A percentile compares a stretch with the other conserved stretches of the same genome.
These are phyloP conservation scores for Blennius ocellaris DNA, from an alignment of 2,113 vertebrate genomes.

Conservation along the genomic window DNA sequence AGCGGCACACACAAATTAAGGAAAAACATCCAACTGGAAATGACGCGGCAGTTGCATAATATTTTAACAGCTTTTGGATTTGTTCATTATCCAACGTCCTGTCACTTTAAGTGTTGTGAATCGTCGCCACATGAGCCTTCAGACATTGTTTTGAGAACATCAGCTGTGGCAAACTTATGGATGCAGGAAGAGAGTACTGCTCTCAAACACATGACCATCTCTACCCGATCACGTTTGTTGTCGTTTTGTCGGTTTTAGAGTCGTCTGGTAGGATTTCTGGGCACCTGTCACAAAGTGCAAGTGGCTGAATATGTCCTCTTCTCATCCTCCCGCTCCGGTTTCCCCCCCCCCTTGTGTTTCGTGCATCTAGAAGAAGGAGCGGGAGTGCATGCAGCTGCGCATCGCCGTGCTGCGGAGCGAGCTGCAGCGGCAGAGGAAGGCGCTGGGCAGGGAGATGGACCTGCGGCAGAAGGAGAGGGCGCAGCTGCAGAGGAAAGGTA, in stretches of 20 bases:
- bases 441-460: constrained; percentile 88
- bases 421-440: constrained; percentile 93
- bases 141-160: too few species aligned
- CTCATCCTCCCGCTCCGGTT: constrained; percentile 20
- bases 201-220: too few species aligned
- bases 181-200: too few species aligned
- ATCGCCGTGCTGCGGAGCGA: constrained; percentile 93
- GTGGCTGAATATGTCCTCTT: constrained; percentile 21
- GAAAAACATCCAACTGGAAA: too few species aligned
- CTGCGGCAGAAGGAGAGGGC: constrained; percentile 88
- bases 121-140: too few species aligned
- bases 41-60: too few species aligned
- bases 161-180: too few species aligned
- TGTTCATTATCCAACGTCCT: too few species aligned
- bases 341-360: constrained; percentile 16
- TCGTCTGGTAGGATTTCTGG: constrained; percentile 29
- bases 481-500: constrained; percentile 89
- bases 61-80: too few species aligned
- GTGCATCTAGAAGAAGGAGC: constrained; percentile 91
- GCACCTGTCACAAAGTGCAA: constrained; percentile 30
- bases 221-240: too few species aligned
- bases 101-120: too few species aligned
- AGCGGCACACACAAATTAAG: too few species aligned
- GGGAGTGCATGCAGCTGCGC: constrained; percentile 94
- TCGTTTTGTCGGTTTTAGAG: constrained; percentile 12